Evolutionary conservation across 2,888 invertebrate species (phyloP), one percentile per base, ranked within the genome.

Genomic region (Torymus texanus): DNA sequence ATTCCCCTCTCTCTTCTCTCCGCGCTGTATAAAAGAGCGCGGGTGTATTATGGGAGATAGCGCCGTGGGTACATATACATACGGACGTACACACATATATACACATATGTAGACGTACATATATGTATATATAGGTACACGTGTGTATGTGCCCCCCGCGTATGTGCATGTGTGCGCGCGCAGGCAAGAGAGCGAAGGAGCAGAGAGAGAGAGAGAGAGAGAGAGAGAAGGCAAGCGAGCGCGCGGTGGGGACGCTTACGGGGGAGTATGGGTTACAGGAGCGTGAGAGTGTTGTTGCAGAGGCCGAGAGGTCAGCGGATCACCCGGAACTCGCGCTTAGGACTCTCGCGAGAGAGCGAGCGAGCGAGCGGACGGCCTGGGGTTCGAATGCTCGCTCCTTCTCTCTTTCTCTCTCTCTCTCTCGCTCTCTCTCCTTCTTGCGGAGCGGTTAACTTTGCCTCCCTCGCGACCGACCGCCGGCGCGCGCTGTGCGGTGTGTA

Each of bases 271-370:
- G 90, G 90, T 90, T 90, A 90, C 90, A 90, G 90, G 90, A 90
- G 90, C 90, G 90, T 90, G 90, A 90, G 90, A 90, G 90, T 89
- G 89, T 90, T 89, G 89, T 89, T 88, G 89, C 88, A 89, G 89
- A 90, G 89, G 90, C 90, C 90, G 90, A 89, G 90, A 89, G 90
- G 90, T 90, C 90, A 90, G 90, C 90, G 90, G 90, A 89, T 90
- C 90, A 90, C 90, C 90, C 90, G 90, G 90, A 90, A 90, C 90
- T 90, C 90, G 89, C 89, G 89, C 79, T 81, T 81, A 81, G 81
- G 76, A 76, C 80, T 66, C 78, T 76, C 79, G 80, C 79, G 58
- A 41, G 65, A 50, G 63, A 50, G 73, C n/a, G 41, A 41, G 41
- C 5, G 41, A 51, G 63, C 76, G 16, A 14, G 11, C 12, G 4